phyloP scores from a whole-genome alignment of 2,113 vertebrate species.

The Illadopsis cleaveri region DNA sequence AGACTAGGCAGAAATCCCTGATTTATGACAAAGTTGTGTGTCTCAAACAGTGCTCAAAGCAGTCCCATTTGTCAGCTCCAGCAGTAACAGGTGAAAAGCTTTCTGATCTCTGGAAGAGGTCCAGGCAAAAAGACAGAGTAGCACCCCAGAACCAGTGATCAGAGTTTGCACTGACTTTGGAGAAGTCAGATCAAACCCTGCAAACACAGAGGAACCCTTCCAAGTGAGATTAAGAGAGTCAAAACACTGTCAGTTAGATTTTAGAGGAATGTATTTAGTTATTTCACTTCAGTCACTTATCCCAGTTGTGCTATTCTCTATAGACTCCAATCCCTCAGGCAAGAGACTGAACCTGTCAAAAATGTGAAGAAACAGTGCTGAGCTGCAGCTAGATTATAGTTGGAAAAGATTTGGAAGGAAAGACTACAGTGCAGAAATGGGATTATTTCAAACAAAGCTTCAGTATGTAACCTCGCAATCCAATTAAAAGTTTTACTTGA shows the following conservation, averaged over 20 bases:
- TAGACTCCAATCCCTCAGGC: fast-evolving
- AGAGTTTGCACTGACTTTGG: background rate
- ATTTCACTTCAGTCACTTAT: background rate
- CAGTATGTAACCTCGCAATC: background rate
- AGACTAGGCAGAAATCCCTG: background rate
- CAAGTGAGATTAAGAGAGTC: background rate
- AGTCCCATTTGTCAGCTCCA: background rate
- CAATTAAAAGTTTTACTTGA: background rate
- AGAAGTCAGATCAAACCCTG: background rate
- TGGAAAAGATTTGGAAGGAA: background rate
- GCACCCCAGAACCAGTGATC: background rate
- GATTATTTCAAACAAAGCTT: background rate
- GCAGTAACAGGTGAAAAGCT: background rate
- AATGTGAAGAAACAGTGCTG: background rate
- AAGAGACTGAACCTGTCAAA: background rate
- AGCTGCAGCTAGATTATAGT: background rate
- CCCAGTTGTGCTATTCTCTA: background rate
- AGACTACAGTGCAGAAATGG: background rate
- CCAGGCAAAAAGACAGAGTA: background rate
- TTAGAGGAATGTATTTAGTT: background rate
- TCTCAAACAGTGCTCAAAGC: background rate
- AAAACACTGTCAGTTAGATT: background rate
- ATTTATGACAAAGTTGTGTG: background rate
- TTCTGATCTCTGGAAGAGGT: background rate
- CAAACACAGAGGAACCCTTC: background rate